These are phyloP conservation scores for Danaus plexippus DNA, from an alignment of 1,140 invertebrate genomes.

Conservation along the genomic window DNA sequence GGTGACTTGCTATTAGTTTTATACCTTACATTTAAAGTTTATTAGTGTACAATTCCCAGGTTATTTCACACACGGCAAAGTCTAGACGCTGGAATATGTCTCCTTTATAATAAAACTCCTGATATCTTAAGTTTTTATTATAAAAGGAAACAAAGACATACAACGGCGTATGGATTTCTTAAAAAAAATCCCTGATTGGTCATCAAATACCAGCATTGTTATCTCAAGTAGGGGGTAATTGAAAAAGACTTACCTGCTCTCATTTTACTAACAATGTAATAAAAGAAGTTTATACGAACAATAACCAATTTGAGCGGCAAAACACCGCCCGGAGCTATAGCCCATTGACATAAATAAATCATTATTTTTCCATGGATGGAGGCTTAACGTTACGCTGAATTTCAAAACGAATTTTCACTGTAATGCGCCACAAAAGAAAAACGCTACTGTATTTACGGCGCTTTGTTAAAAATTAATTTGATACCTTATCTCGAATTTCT, in stretches of 20 bases:
- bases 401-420: conserved; percentile 64
- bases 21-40: conserved; percentile 58
- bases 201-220: conserved; percentile 46
- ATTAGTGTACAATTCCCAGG: conserved; percentile 59
- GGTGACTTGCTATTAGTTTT: conserved; percentile 59
- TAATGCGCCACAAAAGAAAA: conserved; percentile 66
- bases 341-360: conserved; percentile 70
- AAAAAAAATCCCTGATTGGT: conserved; percentile 35
- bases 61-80: conserved; percentile 59
- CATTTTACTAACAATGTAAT: conserved; percentile 68
- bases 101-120: conserved; percentile 41
- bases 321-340: conserved; percentile 47
- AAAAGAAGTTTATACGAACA: conserved; percentile 66
- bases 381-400: conserved; percentile 36
- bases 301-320: conserved; percentile 64
- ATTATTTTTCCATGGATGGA: conserved; percentile 49
- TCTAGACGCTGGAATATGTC: conserved; percentile 56
- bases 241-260: conserved; percentile 51
- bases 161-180: conserved; percentile 19
- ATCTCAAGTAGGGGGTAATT: conserved; percentile 41
- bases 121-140: conserved; percentile 9
- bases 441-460: conserved; percentile 45
- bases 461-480: conserved; percentile 69
- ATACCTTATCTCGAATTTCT: conserved; percentile 64
- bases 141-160: conserved; percentile 20